Evolutionary conservation across 1,140 invertebrate species (phyloP).

Genomic region (Anastatus disparis): DNA sequence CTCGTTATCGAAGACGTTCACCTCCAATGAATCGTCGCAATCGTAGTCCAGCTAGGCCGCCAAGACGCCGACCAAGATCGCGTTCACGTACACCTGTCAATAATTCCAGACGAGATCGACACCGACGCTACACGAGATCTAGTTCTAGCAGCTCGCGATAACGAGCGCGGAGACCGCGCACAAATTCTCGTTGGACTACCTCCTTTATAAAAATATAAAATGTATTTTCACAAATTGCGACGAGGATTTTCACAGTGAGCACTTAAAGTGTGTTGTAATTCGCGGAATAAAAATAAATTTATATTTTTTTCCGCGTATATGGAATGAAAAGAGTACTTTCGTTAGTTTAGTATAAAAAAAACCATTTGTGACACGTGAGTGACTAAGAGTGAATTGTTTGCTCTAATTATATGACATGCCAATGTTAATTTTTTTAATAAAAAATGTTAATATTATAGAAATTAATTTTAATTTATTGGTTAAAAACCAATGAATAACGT

Average conservation of each 20-base stretch:
- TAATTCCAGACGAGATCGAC: constrained; percentile 67
- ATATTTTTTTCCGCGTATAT: no score
- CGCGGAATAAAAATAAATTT: no score
- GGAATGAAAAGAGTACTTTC: no score
- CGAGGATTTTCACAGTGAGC: constrained; percentile 5
- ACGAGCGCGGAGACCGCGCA: constrained; percentile 40
- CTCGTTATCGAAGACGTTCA: constrained; percentile 72
- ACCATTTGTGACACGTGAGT: no score
- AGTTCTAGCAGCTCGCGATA: constrained; percentile 83
- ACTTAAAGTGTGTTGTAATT: background rate
- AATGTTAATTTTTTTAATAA: no score
- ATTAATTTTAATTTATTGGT: no score
- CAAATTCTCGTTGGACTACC: constrained; percentile 3
- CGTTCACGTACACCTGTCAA: constrained; percentile 72
- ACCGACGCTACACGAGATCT: constrained; percentile 82
- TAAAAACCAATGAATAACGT: no score
- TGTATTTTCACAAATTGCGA: constrained; percentile 38
- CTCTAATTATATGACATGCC: no score
- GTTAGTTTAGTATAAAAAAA: no score
- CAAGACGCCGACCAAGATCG: constrained; percentile 69
- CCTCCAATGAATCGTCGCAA: constrained; percentile 75
- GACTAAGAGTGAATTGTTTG: no score
- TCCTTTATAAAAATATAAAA: constrained; percentile 21
- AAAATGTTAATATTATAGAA: no score
- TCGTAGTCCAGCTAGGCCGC: constrained; percentile 69